phyloP scores from a whole-genome alignment of 2,888 invertebrate species.

The Ectemnius lituratus region DNA sequence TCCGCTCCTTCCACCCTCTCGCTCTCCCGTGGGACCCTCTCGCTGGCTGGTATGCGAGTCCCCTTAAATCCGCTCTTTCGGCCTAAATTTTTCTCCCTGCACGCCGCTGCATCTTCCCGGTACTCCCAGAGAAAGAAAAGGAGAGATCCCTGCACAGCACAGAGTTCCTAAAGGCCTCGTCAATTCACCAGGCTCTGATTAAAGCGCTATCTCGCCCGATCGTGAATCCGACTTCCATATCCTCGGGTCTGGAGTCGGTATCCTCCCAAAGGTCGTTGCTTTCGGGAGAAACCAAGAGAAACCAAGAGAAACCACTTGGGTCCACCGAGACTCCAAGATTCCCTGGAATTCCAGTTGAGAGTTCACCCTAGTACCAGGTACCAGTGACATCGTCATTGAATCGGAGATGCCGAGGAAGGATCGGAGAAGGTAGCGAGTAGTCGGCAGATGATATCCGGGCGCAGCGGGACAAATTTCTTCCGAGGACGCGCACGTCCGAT shows the following conservation, averaged over 20 bases:
- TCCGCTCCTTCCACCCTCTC: slow-evolving; percentile 39
- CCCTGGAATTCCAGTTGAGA: neutral
- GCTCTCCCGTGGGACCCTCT: slow-evolving; percentile 54
- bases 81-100: slow-evolving; percentile 45
- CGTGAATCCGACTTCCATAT: slow-evolving; percentile 37
- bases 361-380: neutral
- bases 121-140: too few relatives aligned
- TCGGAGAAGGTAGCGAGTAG: neutral
- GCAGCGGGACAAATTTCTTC: slow-evolving; percentile 7
- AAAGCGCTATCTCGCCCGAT: slow-evolving; percentile 30
- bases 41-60: slow-evolving; percentile 56
- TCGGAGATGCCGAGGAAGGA: neutral
- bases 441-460: slow-evolving; percentile 1
- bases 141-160: too few relatives aligned
- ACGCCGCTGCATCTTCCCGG: too few relatives aligned
- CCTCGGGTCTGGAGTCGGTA: slow-evolving; percentile 22
- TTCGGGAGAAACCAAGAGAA: too few relatives aligned
- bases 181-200: slow-evolving; percentile 39
- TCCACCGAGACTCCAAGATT: neutral
- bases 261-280: neutral
- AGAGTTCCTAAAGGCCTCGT: slow-evolving; percentile 11
- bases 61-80: slow-evolving; percentile 44
- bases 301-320: too few relatives aligned
- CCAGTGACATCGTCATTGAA: slow-evolving; percentile 3
- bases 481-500: neutral